These are phyloP conservation scores for Malurus leucopterus DNA, from an alignment of 2,797 vertebrate genomes.

Conservation along the genomic window DNA sequence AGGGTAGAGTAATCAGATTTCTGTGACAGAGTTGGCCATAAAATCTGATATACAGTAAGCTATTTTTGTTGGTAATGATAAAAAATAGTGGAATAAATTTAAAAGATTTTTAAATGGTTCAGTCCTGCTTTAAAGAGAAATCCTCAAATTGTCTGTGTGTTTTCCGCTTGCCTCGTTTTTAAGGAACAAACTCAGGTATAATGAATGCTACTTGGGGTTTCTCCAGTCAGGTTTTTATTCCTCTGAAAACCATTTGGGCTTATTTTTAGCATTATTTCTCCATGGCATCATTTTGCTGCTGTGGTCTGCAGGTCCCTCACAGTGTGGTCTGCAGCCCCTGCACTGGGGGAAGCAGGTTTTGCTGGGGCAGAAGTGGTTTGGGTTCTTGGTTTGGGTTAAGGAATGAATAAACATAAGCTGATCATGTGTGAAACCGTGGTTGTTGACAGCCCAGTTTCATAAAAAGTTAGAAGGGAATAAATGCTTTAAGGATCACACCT, in stretches of 20 bases:
- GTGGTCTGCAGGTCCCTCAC: not conserved
- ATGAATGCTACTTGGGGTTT: not conserved
- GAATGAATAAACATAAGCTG: not conserved
- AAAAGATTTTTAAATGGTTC: not conserved
- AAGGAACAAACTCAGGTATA: not conserved
- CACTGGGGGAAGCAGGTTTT: not conserved
- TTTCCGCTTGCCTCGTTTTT: not conserved
- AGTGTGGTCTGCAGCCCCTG: not conserved
- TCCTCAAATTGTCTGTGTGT: not conserved
- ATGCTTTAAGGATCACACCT: not conserved
- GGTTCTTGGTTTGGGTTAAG: not conserved
- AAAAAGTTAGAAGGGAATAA: not conserved
- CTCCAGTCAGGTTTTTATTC: not conserved
- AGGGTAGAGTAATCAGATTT: not conserved
- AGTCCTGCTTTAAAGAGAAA: not conserved
- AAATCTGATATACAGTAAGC: not conserved
- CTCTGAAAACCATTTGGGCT: not conserved
- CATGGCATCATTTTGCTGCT: not conserved
- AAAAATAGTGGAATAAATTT: not conserved
- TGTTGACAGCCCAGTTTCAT: not conserved
- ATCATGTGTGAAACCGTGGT: not conserved
- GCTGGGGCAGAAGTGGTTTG: not conserved
- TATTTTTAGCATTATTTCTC: not conserved
- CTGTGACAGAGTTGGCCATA: not conserved
- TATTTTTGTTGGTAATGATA: not conserved